Percentiles rank a stretch among this genome's conserved stretches.
Conservation (phyloP, 2,888 invertebrate species). For the Teinopalpus imperialis region DNA sequence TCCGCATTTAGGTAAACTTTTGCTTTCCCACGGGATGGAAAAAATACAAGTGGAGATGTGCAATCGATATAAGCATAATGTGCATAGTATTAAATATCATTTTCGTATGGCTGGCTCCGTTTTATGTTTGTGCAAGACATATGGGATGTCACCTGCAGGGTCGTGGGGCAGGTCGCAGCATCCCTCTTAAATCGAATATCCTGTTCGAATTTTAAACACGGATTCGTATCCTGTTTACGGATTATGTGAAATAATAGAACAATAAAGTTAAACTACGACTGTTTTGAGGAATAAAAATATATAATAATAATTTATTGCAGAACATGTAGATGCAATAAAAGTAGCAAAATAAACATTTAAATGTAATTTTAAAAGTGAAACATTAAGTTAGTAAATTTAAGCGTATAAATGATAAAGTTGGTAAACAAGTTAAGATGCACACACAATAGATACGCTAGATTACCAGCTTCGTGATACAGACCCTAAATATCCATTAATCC, state of each 20-base stretch:
- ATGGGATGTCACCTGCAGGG: constrained; percentile 68
- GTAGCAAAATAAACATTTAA: too few relatives aligned
- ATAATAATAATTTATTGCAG: too few relatives aligned
- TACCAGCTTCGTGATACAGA: too few relatives aligned
- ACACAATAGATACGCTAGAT: too few relatives aligned
- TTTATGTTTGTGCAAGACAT: constrained; percentile 36
- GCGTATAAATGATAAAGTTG: too few relatives aligned
- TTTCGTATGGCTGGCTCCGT: constrained; percentile 25
- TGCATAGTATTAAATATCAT: background rate
- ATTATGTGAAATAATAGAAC: constrained; percentile 23
- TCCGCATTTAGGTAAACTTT: constrained; percentile 64
- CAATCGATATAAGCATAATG: constrained; percentile 26
- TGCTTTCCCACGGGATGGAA: constrained; percentile 65
- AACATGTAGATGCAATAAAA: too few relatives aligned
- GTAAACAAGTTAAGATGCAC: too few relatives aligned
- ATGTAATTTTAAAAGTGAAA: too few relatives aligned
- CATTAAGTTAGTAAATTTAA: too few relatives aligned
- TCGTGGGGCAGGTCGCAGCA: constrained; percentile 75
- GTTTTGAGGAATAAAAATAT: too few relatives aligned
- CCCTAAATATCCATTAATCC: too few relatives aligned
- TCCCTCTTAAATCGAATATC: constrained; percentile 70
- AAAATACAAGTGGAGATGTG: constrained; percentile 21
- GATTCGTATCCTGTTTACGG: constrained; percentile 62
- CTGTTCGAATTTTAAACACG: constrained; percentile 56
- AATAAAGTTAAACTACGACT: too few relatives aligned